Conservation (phyloP, 2,797 vertebrate genomes). For the Sebastes nivosus region DNA sequence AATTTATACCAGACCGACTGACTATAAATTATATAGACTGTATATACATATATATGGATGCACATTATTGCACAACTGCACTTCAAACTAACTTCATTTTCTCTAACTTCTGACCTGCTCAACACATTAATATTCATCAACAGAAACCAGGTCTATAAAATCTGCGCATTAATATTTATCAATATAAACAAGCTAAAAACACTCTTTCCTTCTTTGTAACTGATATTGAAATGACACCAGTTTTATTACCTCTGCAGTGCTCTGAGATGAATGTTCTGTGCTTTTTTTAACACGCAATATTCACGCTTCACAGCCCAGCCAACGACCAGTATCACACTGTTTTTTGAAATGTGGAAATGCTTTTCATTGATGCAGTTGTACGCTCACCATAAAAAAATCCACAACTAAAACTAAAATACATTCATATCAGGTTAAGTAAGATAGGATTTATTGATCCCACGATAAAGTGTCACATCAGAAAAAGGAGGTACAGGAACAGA, state of each 20-base stretch:
- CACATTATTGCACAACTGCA: background rate
- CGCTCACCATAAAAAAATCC: background rate
- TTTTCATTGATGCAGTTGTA: constrained; percentile 7
- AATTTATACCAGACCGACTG: background rate
- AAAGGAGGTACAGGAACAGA: background rate
- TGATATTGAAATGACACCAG: background rate
- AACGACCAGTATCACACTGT: background rate
- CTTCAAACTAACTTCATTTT: background rate
- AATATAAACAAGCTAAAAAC: constrained; percentile 6
- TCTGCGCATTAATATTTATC: constrained; percentile 23
- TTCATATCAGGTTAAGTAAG: background rate
- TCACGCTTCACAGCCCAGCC: background rate
- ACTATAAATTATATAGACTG: background rate
- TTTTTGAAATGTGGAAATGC: background rate
- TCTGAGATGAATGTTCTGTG: background rate
- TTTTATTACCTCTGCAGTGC: background rate
- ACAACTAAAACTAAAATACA: background rate
- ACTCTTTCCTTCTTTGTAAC: constrained; percentile 5
- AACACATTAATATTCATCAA: constrained; percentile 23
- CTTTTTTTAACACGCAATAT: constrained; percentile 16
- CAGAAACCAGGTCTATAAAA: background rate
- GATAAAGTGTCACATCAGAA: background rate
- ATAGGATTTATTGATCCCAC: background rate
- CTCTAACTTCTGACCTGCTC: background rate
- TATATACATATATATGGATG: background rate